Percentiles rank a stretch among this genome's conserved stretches.
phyloP scores from a whole-genome alignment of 2,888 invertebrate genomes.

The Dorcus hopei region DNA sequence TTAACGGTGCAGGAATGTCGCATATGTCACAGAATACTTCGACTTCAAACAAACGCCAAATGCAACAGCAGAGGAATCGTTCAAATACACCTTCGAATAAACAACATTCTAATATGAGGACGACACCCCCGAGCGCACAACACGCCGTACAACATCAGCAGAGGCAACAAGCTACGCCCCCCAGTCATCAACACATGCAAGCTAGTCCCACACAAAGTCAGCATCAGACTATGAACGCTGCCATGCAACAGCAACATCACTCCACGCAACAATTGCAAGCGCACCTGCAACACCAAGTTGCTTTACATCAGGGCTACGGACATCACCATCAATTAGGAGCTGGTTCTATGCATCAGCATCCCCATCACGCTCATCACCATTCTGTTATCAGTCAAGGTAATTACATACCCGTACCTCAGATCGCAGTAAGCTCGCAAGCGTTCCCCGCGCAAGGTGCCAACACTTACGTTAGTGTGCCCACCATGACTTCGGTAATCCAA shows the following conservation, averaged over 20 bases:
- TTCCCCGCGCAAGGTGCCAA: constrained; percentile 56
- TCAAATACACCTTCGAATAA: constrained; percentile 46
- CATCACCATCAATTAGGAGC: constrained; percentile 45
- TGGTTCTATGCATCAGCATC: constrained; percentile 44
- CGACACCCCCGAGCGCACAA: constrained; percentile 43
- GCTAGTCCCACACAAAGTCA: constrained; percentile 41
- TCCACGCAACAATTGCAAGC: constrained; percentile 40
- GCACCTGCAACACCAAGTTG: constrained; percentile 46
- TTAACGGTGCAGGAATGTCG: constrained; percentile 27
- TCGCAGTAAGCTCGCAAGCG: constrained; percentile 58
- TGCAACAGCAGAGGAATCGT: constrained; percentile 40
- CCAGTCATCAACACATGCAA: constrained; percentile 42
- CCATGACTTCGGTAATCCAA: constrained; percentile 65
- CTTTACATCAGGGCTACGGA: constrained; percentile 45
- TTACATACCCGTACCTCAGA: constrained; percentile 54
- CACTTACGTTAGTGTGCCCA: constrained; percentile 62
- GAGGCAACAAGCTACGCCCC: constrained; percentile 44
- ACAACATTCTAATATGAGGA: constrained; percentile 39
- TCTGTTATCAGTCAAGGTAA: constrained; percentile 51
- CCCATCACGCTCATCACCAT: constrained; percentile 45
- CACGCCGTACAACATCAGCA: constrained; percentile 38
- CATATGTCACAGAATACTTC: constrained; percentile 37
- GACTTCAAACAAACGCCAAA: constrained; percentile 43
- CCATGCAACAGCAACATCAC: constrained; percentile 44
- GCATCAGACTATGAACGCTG: constrained; percentile 25